Conservation (phyloP, 2,888 invertebrate genomes). For the Leistus spinibarbis region DNA sequence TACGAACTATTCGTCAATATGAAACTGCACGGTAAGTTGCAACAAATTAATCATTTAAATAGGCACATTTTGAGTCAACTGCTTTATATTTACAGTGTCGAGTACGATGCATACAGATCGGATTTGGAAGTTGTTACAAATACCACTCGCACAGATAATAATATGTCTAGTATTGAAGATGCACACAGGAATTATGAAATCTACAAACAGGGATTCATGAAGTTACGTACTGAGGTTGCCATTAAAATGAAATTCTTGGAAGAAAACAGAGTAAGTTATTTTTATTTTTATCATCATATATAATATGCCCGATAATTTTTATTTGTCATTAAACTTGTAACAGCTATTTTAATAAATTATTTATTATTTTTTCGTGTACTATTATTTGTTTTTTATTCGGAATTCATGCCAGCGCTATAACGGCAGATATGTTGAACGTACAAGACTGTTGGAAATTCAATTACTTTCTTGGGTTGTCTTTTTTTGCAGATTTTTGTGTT, state of each 20-base stretch:
- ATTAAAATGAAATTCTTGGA: slow-evolving; percentile 96
- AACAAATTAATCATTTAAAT: too few species aligned
- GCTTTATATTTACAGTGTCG: slow-evolving; percentile 62
- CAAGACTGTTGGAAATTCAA: too few species aligned
- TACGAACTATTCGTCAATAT: slow-evolving; percentile 77
- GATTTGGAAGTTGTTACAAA: slow-evolving; percentile 86
- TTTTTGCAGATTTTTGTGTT: too few species aligned
- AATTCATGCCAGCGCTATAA: too few species aligned
- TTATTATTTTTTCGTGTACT: not conserved
- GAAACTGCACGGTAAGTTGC: slow-evolving; percentile 69
- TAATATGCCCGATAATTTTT: slow-evolving; percentile 3
- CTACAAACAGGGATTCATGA: slow-evolving; percentile 90
- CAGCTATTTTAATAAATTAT: not conserved
- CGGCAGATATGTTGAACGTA: too few species aligned
- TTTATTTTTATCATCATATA: too few species aligned
- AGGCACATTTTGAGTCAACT: not conserved
- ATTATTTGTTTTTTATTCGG: slow-evolving; percentile 4
- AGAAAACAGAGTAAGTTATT: slow-evolving; percentile 86
- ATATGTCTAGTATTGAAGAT: slow-evolving; percentile 72
- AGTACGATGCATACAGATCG: slow-evolving; percentile 96
- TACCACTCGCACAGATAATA: slow-evolving; percentile 62
- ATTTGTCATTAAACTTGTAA: not conserved
- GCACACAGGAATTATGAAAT: slow-evolving; percentile 81
- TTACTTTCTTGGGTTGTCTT: too few species aligned
- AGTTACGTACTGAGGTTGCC: slow-evolving; percentile 89